Conservation (phyloP, 2,113 vertebrate species). For the Neolamprologus kungweensis region DNA sequence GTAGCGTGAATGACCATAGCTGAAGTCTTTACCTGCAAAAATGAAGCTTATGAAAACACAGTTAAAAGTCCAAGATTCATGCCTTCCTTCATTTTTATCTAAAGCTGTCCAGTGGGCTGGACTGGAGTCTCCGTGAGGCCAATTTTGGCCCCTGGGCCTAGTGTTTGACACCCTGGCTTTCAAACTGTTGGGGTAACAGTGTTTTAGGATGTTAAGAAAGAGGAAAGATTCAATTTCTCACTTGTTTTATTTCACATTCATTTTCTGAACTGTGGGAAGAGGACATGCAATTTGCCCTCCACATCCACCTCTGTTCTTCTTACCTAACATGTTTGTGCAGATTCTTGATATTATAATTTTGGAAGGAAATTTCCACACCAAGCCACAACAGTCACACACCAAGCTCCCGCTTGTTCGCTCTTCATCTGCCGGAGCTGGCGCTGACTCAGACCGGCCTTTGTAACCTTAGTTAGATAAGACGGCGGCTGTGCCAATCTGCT, state of each 20-base stretch:
- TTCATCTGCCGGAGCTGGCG: constrained; percentile 13
- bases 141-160: rapidly evolving
- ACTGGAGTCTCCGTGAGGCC: neutral
- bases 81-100: neutral
- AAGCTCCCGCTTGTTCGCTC: constrained; percentile 2
- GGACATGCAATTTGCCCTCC: neutral
- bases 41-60: neutral
- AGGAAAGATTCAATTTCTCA: neutral
- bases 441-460: neutral
- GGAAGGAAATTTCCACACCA: constrained; percentile 12
- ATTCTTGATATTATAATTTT: constrained; percentile 16
- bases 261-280: neutral
- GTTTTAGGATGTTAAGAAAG: neutral
- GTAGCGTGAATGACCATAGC: rapidly evolving
- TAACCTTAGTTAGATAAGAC: constrained; percentile 39
- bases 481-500: neutral
- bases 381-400: constrained; percentile 13
- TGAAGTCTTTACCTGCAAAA: neutral
- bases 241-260: neutral
- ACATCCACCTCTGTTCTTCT: neutral
- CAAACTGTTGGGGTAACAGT: neutral
- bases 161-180: neutral
- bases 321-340: constrained; percentile 29
- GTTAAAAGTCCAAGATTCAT: neutral
- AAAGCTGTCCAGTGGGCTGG: neutral